Conservation (phyloP, 2,888 invertebrate species). For the Bugula neritina region DNA sequence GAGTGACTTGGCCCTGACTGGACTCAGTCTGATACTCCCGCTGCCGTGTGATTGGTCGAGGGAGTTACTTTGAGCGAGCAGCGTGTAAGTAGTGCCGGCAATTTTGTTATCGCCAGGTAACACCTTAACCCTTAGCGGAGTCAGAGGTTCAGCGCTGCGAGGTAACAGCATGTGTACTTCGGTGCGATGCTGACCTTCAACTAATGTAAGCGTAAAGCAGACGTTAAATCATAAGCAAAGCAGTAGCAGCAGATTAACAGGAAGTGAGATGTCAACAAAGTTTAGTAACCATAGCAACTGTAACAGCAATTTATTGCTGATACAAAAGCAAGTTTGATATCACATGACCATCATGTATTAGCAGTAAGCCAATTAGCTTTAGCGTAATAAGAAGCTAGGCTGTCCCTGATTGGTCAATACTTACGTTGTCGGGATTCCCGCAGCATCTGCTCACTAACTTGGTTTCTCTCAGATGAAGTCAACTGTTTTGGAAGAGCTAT, state of each 20-base stretch:
- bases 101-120: background rate
- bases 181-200: constrained; percentile 6
- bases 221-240: too few species aligned
- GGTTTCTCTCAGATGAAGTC: background rate
- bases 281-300: too few species aligned
- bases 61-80: constrained; percentile 8
- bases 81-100: background rate
- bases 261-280: too few species aligned
- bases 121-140: background rate
- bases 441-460: background rate
- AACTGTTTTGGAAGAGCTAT: constrained; percentile 11
- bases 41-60: background rate
- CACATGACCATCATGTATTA: too few species aligned
- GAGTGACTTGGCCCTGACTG: background rate
- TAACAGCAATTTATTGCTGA: too few species aligned
- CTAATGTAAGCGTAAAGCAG: too few species aligned
- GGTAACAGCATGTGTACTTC: constrained; percentile 20
- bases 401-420: too few species aligned
- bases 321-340: too few species aligned
- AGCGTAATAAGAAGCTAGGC: too few species aligned
- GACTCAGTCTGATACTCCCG: background rate
- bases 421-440: background rate
- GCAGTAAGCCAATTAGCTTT: too few species aligned
- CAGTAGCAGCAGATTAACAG: too few species aligned
- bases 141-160: background rate